Evolutionary conservation across 2,113 vertebrate species (phyloP).

Genomic region (Oncorhynchus kisutch): DNA sequence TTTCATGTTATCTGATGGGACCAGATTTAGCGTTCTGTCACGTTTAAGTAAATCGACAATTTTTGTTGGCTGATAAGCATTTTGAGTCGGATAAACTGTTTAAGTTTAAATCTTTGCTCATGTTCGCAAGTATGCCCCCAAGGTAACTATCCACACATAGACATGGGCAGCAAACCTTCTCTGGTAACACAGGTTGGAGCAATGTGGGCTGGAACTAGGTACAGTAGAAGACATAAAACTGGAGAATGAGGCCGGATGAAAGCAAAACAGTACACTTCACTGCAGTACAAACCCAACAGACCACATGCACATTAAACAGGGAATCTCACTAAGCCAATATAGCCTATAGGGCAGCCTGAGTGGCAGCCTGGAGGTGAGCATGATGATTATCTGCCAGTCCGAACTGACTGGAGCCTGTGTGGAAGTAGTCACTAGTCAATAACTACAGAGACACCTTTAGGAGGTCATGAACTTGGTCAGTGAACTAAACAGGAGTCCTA

Average conservation of each 20-base stretch:
- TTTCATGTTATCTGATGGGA: too few relatives aligned
- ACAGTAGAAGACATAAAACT: background rate
- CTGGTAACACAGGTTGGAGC: too few relatives aligned
- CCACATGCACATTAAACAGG: background rate
- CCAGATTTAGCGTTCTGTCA: too few relatives aligned
- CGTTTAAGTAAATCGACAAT: too few relatives aligned
- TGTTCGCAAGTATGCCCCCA: background rate
- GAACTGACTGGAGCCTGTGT: background rate
- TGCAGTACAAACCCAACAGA: background rate
- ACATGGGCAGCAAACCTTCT: background rate
- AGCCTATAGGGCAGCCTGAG: background rate
- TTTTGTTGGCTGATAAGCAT: too few relatives aligned
- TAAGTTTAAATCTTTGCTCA: too few relatives aligned
- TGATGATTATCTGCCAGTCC: background rate
- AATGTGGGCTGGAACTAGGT: background rate
- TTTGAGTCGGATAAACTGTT: too few relatives aligned
- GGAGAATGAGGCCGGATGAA: background rate
- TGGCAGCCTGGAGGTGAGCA: background rate
- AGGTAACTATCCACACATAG: background rate
- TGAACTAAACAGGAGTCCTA: background rate
- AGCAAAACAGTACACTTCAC: background rate
- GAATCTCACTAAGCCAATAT: constrained; percentile 1
- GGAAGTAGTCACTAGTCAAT: background rate
- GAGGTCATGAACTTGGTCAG: too few relatives aligned
- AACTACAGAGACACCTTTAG: too few relatives aligned